Conservation (phyloP, 2,113 vertebrate species). For the Suricata suricatta region DNA sequence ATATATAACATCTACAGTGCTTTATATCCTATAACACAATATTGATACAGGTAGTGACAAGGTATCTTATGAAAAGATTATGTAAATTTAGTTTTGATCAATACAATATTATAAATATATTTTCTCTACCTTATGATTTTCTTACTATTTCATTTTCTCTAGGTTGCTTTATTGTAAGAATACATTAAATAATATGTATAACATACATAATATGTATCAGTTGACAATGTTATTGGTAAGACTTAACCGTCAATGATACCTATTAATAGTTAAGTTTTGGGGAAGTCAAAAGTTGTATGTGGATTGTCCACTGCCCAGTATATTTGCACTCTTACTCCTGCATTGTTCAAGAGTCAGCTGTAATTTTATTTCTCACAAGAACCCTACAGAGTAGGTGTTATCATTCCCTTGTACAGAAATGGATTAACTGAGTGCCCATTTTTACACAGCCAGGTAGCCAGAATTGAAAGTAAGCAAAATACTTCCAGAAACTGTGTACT, state of each 20-base stretch:
- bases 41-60: not conserved
- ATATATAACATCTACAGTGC: not conserved
- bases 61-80: not conserved
- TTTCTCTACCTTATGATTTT: not conserved
- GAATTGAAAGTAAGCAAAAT: not conserved
- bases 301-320: not conserved
- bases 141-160: not conserved
- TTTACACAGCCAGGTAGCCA: not conserved
- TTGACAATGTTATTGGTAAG: not conserved
- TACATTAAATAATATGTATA: not conserved
- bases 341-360: not conserved
- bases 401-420: not conserved
- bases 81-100: not conserved
- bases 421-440: not conserved
- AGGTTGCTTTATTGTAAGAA: not conserved
- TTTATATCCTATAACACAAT: not conserved
- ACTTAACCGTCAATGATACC: not conserved
- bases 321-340: not conserved
- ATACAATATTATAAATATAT: not conserved
- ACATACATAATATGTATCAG: not conserved
- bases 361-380: not conserved
- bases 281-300: not conserved
- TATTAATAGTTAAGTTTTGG: not conserved
- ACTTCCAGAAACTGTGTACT: not conserved
- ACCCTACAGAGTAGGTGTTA: not conserved